These are phyloP conservation scores for Teleiodes luculella DNA, from an alignment of 2,888 invertebrate genomes.

Conservation along the genomic window DNA sequence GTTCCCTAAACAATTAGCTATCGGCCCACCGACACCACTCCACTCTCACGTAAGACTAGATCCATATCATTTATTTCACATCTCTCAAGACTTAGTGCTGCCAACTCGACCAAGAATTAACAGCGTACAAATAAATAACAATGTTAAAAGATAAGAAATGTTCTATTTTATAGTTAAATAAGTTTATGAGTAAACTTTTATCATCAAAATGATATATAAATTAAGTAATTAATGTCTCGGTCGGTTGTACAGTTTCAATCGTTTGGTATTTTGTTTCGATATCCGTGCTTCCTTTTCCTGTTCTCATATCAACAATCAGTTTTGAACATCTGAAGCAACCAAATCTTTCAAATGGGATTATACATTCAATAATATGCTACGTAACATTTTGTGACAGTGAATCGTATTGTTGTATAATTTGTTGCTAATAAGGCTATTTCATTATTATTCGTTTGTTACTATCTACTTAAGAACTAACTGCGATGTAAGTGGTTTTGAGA, in stretches of 20 bases:
- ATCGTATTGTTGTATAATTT: background rate
- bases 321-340: background rate
- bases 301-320: background rate
- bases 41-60: conserved; percentile 33
- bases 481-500: background rate
- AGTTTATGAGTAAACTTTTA: too few relatives aligned
- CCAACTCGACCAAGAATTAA: background rate
- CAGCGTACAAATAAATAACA: background rate
- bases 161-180: too few relatives aligned
- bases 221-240: too few relatives aligned
- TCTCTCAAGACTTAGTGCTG: background rate
- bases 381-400: background rate
- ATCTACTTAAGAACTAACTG: too few relatives aligned
- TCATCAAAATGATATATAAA: too few relatives aligned
- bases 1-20: conserved; percentile 3
- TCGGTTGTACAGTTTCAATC: too few relatives aligned
- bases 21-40: conserved; percentile 23
- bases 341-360: background rate
- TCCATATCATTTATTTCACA: background rate
- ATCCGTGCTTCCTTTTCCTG: too few relatives aligned
- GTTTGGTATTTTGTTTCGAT: too few relatives aligned
- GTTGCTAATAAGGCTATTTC: background rate
- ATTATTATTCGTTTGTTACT: background rate
- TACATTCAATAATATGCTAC: conserved; percentile 12
- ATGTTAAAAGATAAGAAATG: background rate